Conservation (phyloP, 30 jellyfish, hydroid and myxozoan species). For the Hydractinia symbiolongicarpus region DNA sequence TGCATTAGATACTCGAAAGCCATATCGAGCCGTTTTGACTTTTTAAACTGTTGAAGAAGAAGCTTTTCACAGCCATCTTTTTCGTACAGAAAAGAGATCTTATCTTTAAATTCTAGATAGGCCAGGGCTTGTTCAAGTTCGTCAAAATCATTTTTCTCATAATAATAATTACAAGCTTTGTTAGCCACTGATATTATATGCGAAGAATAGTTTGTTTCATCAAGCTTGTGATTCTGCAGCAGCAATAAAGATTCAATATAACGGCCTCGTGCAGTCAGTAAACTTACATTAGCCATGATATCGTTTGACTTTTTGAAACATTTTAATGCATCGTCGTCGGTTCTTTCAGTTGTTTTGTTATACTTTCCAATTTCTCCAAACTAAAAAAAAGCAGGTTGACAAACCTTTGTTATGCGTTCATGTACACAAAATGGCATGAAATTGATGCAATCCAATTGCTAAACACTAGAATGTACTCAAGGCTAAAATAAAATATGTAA, state of each 20-base stretch:
- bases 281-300: not conserved
- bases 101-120: not conserved
- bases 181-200: not conserved
- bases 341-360: constrained; percentile 1
- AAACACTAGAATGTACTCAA: no score
- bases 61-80: not conserved
- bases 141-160: not conserved
- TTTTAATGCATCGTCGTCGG: constrained; percentile 4
- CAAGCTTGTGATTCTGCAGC: not conserved
- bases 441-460: no score
- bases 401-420: not conserved
- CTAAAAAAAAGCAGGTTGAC: not conserved
- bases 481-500: no score
- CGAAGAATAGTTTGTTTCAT: not conserved
- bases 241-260: not conserved
- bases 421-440: no score
- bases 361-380: not conserved
- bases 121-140: not conserved
- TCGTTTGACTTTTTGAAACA: not conserved
- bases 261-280: not conserved
- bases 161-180: not conserved
- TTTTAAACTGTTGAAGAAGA: constrained; percentile 1
- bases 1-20: not conserved
- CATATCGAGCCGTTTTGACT: not conserved
- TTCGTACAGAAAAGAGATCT: not conserved